These are phyloP conservation scores for Todiramphus chloris DNA, from an alignment of 2,113 vertebrate genomes.

Conservation along the genomic window DNA sequence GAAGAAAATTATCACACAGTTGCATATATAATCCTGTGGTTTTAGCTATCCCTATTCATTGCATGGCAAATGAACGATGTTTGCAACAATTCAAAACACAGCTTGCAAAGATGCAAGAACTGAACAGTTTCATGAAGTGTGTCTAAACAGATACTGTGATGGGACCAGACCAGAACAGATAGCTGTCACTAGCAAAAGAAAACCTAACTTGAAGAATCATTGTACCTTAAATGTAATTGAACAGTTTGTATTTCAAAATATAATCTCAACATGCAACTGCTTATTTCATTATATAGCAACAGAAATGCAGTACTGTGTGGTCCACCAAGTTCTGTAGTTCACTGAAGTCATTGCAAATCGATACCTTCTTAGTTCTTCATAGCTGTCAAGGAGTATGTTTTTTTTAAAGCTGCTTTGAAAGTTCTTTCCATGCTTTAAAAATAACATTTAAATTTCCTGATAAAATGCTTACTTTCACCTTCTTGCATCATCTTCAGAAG, in stretches of 20 bases:
- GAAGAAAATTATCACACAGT: neutral
- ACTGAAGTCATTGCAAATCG: neutral
- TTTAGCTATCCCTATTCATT: neutral
- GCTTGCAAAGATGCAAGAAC: neutral
- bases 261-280: neutral
- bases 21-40: neutral
- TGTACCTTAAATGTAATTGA: neutral
- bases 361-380: neutral
- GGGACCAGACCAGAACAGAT: neutral
- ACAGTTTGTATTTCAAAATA: neutral
- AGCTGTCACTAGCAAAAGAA: neutral
- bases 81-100: neutral
- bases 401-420: neutral
- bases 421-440: neutral
- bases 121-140: neutral
- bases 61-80: neutral
- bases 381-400: neutral
- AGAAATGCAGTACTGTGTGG: neutral
- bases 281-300: neutral
- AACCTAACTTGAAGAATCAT: neutral
- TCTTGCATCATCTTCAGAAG: constrained; percentile 79
- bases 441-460: neutral
- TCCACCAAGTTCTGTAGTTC: neutral
- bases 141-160: neutral
- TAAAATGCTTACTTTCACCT: constrained; percentile 78